Conservation (phyloP, 1,140 invertebrate species). For the Bombus pyrosoma region DNA sequence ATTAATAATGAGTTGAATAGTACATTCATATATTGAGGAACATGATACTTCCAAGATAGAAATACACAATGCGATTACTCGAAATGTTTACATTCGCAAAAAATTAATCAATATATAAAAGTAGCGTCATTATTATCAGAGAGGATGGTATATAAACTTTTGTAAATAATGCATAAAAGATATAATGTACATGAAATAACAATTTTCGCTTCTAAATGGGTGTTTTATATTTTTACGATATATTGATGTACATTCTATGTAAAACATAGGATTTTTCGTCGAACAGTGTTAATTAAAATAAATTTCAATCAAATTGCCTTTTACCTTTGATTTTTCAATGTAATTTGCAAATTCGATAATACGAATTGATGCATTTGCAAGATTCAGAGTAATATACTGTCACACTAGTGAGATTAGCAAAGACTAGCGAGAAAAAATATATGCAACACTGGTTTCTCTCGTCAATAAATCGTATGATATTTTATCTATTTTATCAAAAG, state of each 20-base stretch:
- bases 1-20: neutral
- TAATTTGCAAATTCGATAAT: neutral
- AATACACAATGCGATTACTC: neutral
- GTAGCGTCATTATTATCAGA: neutral
- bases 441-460: neutral
- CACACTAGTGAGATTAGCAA: too few species aligned
- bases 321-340: neutral
- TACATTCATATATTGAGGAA: neutral
- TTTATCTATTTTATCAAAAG: neutral
- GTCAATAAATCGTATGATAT: too few species aligned
- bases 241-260: neutral
- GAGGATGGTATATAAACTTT: neutral
- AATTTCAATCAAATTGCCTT: neutral
- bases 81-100: neutral
- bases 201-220: neutral
- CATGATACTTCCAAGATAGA: neutral
- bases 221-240: neutral
- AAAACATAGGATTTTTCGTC: neutral
- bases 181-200: neutral
- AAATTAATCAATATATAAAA: neutral
- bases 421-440: too few species aligned
- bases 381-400: too few species aligned
- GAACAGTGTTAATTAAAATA: neutral
- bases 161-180: slow-evolving; percentile 6
- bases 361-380: neutral